Base-by-base conservation (phyloP, 2,888 invertebrate genomes). In the Mayetiola destructor region DNA sequence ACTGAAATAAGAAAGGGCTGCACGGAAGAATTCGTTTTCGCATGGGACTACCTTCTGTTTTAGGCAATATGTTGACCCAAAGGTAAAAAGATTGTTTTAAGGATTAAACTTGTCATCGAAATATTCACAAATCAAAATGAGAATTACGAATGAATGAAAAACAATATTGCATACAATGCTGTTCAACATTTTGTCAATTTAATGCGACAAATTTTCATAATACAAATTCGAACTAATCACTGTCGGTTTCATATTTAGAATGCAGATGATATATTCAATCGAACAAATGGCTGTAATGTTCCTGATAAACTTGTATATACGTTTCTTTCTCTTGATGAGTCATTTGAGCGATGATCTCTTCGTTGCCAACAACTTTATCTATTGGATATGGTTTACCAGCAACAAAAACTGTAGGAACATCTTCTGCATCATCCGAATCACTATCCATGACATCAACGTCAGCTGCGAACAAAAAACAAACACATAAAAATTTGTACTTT, bases 281-380 rank as follows among this genome's bases (percentile, higher is more conserved):
- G 66, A 84, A 87, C 77, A 90, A 86, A 70, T 90, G 86, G 63
- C 90, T 86, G 74, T 90, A 93, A 72, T 88, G 86, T 70, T 95
- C 93, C 69, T 94, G 93, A 69, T 92, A 93, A 42, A 89, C 80
- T 73, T 90, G 87, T 64, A 95, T 94, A 71, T 95, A 96, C 37
- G 86, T 84, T 68, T 93, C 92, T 73, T 93, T 94, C 69, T 96
- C 95, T 4, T 84, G 76, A 20, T 88, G 85, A 10, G 88, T 85
- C 95, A 96, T 96, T 70, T 84, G 82, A 0, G 85, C 84, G 63
- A 94, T 90, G 65, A 92, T 78, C 63, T 83, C 80, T 69, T 92
- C 88, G 66, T 89, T 87, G 12, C n/a, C 6, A n/a, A 36, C 27
- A 12, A 95, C 82, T 66, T 89, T 86, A 32, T 88, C 86, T 59